Percentiles rank a stretch among this genome's conserved stretches.
phyloP scores from a whole-genome alignment of 1,140 invertebrate species.

The Eumaeus atala region DNA sequence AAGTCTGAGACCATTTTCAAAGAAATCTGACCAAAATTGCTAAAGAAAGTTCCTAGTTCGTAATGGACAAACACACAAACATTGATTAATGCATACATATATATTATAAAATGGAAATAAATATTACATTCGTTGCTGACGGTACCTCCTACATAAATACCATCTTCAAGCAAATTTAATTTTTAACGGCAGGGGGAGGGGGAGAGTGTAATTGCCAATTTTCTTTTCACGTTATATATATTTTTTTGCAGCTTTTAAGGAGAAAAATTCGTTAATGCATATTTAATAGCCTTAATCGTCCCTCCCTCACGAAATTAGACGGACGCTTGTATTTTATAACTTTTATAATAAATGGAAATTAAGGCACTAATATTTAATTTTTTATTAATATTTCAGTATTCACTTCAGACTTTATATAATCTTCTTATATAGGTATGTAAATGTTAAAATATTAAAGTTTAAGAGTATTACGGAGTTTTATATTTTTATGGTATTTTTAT shows the following conservation, averaged over 20 bases:
- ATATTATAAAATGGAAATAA: background rate
- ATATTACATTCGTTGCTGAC: background rate
- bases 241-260: slow-evolving; percentile 68
- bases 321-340: slow-evolving; percentile 34
- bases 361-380: slow-evolving; percentile 33
- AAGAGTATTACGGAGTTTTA: too few relatives aligned
- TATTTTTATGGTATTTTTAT: too few relatives aligned
- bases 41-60: too few relatives aligned
- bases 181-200: slow-evolving; percentile 48
- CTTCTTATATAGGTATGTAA: too few relatives aligned
- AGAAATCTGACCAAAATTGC: too few relatives aligned
- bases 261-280: slow-evolving; percentile 74
- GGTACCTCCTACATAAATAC: slow-evolving; percentile 39
- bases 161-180: slow-evolving; percentile 62
- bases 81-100: too few relatives aligned
- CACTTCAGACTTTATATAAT: too few relatives aligned
- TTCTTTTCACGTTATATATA: slow-evolving; percentile 56
- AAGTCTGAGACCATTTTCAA: too few relatives aligned
- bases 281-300: slow-evolving; percentile 70
- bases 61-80: too few relatives aligned
- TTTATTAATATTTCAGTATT: background rate
- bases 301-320: slow-evolving; percentile 60
- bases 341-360: slow-evolving; percentile 32
- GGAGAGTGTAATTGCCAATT: slow-evolving; percentile 66
- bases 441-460: too few relatives aligned